Evolutionary conservation across 2,888 invertebrate genomes (phyloP).

Genomic region (Thera britannica): DNA sequence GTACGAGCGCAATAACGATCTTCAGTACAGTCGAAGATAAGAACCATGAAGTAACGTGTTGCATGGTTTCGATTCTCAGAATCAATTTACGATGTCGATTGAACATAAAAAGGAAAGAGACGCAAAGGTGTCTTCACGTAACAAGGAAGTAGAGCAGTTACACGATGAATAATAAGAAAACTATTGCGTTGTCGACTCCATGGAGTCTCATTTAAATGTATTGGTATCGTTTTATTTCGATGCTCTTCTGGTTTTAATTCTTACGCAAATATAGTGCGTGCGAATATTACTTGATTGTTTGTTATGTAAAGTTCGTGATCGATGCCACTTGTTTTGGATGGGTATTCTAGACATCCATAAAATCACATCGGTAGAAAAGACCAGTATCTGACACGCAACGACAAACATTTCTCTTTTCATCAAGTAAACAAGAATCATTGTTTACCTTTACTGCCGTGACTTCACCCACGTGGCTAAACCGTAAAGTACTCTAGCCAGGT

Average conservation of each 20-base stretch:
- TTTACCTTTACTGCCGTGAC: too few species aligned
- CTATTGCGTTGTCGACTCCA: conserved; percentile 33
- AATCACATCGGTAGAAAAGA: neutral
- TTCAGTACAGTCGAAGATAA: conserved; percentile 14
- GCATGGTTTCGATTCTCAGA: conserved; percentile 16
- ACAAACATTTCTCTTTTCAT: neutral
- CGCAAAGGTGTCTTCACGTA: conserved; percentile 33
- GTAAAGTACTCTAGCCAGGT: too few species aligned
- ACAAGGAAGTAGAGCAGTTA: conserved; percentile 35
- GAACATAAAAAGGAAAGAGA: conserved; percentile 28
- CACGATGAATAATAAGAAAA: conserved; percentile 36
- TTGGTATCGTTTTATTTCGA: conserved; percentile 30
- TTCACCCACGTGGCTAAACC: too few species aligned
- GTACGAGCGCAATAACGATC: conserved; percentile 4
- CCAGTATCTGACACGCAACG: neutral
- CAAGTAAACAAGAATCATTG: too few species aligned
- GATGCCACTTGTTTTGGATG: conserved; percentile 22
- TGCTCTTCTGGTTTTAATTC: conserved; percentile 28
- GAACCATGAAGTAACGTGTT: conserved; percentile 3
- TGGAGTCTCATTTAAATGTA: conserved; percentile 38
- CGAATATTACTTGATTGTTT: conserved; percentile 36
- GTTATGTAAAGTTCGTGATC: conserved; percentile 34
- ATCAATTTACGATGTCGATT: conserved; percentile 15
- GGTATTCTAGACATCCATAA: conserved; percentile 9
- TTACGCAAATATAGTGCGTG: conserved; percentile 47